These are phyloP conservation scores for Phrynocephalus vlangalii DNA, from an alignment of 2,797 vertebrate species.

Conservation along the genomic window DNA sequence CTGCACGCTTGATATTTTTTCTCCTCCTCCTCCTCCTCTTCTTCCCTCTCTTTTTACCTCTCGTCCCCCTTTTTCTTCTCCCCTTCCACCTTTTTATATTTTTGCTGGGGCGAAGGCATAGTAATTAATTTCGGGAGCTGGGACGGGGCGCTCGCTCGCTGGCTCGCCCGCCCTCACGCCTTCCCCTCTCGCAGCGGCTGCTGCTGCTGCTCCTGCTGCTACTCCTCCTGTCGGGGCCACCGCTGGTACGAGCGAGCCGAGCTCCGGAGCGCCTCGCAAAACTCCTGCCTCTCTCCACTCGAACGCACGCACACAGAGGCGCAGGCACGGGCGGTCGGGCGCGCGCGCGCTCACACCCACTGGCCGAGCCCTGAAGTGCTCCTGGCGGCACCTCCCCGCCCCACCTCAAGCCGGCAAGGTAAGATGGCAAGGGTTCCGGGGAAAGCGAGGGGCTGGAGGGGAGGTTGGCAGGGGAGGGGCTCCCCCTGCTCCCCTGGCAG, in stretches of 20 bases:
- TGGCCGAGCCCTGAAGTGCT: neutral
- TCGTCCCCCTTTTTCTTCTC: neutral
- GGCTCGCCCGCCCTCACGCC: too few relatives aligned
- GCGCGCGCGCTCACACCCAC: neutral
- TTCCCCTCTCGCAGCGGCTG: too few relatives aligned
- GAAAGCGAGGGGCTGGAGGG: accelerated
- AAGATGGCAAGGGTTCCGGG: neutral
- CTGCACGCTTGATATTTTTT: conserved; percentile 31
- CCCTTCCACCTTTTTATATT: neutral
- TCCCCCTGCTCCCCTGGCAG: neutral
- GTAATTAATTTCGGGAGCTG: conserved; percentile 57
- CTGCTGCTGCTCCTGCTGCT: too few relatives aligned
- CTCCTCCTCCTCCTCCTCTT: neutral
- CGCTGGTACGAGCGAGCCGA: neutral
- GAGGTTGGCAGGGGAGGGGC: accelerated
- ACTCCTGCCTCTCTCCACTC: neutral
- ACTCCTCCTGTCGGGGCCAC: neutral
- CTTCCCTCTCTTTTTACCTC: neutral
- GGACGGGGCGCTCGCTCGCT: conserved; percentile 40
- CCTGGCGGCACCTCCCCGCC: neutral
- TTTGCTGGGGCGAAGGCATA: conserved; percentile 41
- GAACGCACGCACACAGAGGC: accelerated
- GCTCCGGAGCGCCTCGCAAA: conserved; percentile 7
- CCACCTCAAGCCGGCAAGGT: conserved; percentile 17
- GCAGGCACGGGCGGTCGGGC: neutral